These are phyloP conservation scores for Eumacrocentrus americanus DNA, from an alignment of 2,888 invertebrate genomes.

Conservation along the genomic window DNA sequence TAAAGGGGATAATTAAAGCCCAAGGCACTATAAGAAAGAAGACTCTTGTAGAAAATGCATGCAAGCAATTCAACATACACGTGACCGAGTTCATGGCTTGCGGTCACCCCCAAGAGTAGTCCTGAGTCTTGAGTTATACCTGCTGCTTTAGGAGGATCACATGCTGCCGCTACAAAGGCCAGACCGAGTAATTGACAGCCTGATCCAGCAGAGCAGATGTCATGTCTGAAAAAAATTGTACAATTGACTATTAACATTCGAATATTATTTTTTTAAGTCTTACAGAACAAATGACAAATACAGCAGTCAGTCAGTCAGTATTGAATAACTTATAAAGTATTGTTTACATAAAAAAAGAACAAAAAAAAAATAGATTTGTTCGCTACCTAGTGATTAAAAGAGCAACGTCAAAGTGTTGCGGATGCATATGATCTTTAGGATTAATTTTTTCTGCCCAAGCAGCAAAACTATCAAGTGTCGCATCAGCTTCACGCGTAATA, in stretches of 20 bases:
- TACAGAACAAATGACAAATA: too few species aligned
- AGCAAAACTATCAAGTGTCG: conserved; percentile 69
- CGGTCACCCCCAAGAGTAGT: conserved; percentile 85
- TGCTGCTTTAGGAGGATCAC: conserved; percentile 82
- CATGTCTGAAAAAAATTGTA: conserved; percentile 40
- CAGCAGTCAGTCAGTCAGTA: too few species aligned
- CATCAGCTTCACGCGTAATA: conserved; percentile 64
- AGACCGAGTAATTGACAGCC: conserved; percentile 78
- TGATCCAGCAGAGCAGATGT: conserved; percentile 44
- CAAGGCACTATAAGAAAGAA: conserved; percentile 9
- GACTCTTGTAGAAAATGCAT: too few species aligned
- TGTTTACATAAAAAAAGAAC: too few species aligned
- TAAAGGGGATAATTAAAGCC: conserved; percentile 13
- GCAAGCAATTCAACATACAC: conserved; percentile 75
- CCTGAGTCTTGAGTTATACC: conserved; percentile 92
- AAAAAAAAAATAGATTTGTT: too few species aligned
- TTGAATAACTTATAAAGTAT: too few species aligned
- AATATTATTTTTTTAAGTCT: too few species aligned
- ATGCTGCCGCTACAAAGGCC: conserved; percentile 89
- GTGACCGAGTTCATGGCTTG: conserved; percentile 91
- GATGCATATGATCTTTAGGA: conserved; percentile 75
- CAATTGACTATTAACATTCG: too few species aligned
- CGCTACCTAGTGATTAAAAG: conserved; percentile 80
- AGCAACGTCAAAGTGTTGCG: conserved; percentile 87
- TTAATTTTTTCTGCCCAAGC: conserved; percentile 72